A percentile compares a stretch with the other conserved stretches of the same genome.
Conservation (phyloP, 2,797 vertebrate genomes). For the Loris lydekkerianus region DNA sequence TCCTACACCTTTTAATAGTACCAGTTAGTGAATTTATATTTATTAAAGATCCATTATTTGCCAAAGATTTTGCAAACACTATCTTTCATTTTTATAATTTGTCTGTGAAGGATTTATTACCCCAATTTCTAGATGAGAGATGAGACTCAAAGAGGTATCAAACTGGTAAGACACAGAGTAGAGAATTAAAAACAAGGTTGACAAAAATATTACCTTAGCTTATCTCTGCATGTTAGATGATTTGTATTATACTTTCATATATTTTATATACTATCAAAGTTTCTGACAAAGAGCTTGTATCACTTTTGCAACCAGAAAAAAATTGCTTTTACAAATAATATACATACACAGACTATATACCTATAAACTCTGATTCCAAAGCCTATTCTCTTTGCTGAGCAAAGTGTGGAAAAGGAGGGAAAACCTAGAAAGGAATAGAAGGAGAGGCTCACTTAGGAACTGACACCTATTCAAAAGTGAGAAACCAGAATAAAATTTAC, state of each 20-base stretch:
- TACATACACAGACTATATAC: background rate
- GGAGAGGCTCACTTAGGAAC: background rate
- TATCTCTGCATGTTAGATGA: background rate
- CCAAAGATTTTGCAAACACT: background rate
- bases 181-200: conserved; percentile 17
- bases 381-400: background rate
- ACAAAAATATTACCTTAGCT: background rate
- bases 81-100: conserved; percentile 21
- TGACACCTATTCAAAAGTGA: background rate
- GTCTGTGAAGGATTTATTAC: background rate
- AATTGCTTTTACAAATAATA: background rate
- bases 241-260: background rate
- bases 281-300: conserved; percentile 1
- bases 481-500: background rate
- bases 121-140: background rate
- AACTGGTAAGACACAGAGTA: background rate
- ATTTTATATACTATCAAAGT: background rate
- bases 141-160: background rate
- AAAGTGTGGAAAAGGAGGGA: background rate
- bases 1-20: background rate
- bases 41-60: conserved; percentile 17
- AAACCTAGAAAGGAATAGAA: background rate
- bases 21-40: background rate
- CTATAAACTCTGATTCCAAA: background rate
- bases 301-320: conserved; percentile 2